These are phyloP conservation scores for Dermatemys mawii DNA, from an alignment of 2,113 vertebrate genomes.

Conservation along the genomic window DNA sequence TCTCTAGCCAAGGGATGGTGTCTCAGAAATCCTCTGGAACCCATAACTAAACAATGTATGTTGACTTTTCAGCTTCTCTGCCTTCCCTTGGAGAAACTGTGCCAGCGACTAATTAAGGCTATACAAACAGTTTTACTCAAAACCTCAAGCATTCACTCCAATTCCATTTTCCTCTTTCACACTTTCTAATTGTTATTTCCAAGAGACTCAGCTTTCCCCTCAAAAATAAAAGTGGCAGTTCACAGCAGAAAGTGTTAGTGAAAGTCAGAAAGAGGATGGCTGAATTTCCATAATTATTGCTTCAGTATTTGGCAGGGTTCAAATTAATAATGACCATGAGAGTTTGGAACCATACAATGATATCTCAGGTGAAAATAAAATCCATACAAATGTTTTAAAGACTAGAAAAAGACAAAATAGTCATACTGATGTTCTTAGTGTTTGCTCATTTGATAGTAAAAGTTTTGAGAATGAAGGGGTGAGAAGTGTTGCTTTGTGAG, in stretches of 20 bases:
- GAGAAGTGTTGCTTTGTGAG: background rate
- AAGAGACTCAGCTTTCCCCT: background rate
- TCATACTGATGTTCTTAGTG: background rate
- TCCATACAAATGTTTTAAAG: background rate
- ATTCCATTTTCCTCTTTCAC: background rate
- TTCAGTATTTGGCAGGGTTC: background rate
- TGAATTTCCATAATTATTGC: background rate
- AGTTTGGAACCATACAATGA: background rate
- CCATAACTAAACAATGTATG: background rate
- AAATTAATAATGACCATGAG: background rate
- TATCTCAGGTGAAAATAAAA: background rate
- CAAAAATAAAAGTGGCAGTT: background rate
- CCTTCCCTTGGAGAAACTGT: slow-evolving; percentile 7
- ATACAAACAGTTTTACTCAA: background rate
- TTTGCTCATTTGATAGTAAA: background rate
- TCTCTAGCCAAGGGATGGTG: background rate
- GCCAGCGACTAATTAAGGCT: background rate
- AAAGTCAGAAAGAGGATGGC: background rate
- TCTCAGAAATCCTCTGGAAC: slow-evolving; percentile 13
- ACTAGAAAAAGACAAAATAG: background rate
- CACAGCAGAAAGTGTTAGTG: background rate
- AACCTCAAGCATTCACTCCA: background rate
- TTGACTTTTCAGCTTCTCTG: background rate
- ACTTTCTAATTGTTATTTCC: background rate
- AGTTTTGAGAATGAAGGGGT: background rate